Percentiles rank a stretch among this genome's conserved stretches.
Evolutionary conservation across 2,888 invertebrate species (phyloP).

Genomic region (Exocentrus adspersus): DNA sequence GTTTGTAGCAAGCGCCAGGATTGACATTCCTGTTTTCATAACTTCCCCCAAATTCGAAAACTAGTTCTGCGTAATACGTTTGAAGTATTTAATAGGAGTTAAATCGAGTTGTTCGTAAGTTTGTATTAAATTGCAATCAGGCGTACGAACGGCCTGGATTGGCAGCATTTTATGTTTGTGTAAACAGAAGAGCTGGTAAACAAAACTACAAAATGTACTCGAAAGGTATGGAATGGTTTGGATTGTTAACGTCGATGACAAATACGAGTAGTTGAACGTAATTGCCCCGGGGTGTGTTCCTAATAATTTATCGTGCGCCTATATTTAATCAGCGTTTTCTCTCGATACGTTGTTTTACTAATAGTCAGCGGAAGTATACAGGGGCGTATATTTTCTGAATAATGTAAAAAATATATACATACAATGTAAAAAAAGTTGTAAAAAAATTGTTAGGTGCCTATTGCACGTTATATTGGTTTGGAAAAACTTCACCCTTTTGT

Average conservation of each 20-base stretch:
- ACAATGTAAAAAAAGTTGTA: no score
- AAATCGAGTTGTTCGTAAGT: conserved; percentile 11
- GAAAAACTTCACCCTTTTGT: no score
- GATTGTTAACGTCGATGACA: conserved; percentile 47
- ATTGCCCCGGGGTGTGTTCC: conserved; percentile 50
- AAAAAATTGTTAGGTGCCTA: no score
- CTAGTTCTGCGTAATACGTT: neutral
- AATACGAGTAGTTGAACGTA: conserved; percentile 50
- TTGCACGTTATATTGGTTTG: no score
- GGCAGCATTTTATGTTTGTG: conserved; percentile 27
- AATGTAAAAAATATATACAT: no score
- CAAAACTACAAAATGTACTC: conserved; percentile 45
- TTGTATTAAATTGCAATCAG: conserved; percentile 16
- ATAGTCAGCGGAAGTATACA: neutral
- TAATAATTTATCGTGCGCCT: conserved; percentile 14
- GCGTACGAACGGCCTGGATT: neutral
- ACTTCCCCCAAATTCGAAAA: neutral
- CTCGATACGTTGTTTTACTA: neutral
- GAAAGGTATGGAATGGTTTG: conserved; percentile 42
- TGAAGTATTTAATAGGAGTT: conserved; percentile 1
- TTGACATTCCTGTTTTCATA: neutral
- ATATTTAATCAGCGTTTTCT: neutral
- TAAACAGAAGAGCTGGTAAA: conserved; percentile 41
- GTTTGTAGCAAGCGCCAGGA: neutral
- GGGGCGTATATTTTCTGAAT: no score